Percentiles rank a stretch among this genome's conserved stretches.
Conservation (phyloP, 2,113 vertebrate genomes). For the Oceanites oceanicus region DNA sequence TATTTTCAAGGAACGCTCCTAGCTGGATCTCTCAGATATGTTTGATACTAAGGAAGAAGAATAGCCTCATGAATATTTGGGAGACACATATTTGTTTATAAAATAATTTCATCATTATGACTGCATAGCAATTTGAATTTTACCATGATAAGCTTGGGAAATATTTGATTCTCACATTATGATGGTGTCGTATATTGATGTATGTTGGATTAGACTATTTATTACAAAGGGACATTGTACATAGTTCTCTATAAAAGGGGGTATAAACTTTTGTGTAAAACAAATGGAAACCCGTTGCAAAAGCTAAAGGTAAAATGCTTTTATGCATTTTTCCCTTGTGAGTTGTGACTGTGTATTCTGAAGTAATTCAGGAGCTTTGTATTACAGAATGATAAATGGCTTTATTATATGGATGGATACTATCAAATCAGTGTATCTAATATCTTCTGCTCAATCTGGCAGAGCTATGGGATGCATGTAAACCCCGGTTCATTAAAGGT, state of each 20-base stretch:
- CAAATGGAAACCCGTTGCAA: background rate
- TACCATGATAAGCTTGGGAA: background rate
- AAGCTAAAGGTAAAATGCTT: background rate
- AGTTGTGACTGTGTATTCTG: background rate
- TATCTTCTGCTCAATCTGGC: background rate
- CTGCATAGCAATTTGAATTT: background rate
- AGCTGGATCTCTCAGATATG: background rate
- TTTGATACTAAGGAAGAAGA: background rate
- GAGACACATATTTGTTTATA: background rate
- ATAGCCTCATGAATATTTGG: background rate
- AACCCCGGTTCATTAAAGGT: background rate
- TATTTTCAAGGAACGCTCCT: background rate
- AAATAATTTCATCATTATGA: background rate
- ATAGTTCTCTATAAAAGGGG: background rate
- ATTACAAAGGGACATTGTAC: background rate
- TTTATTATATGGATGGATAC: background rate
- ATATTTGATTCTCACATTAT: background rate
- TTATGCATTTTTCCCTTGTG: background rate
- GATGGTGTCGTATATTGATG: fast-evolving
- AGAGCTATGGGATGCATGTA: background rate
- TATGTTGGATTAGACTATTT: background rate
- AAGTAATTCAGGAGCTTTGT: background rate
- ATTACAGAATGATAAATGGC: background rate
- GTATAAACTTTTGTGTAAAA: background rate
- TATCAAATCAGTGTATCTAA: background rate